A percentile compares a stretch with the other conserved stretches of the same genome.
Evolutionary conservation across 2,797 vertebrate genomes (phyloP).

Genomic region (Sebastes wilsoni): DNA sequence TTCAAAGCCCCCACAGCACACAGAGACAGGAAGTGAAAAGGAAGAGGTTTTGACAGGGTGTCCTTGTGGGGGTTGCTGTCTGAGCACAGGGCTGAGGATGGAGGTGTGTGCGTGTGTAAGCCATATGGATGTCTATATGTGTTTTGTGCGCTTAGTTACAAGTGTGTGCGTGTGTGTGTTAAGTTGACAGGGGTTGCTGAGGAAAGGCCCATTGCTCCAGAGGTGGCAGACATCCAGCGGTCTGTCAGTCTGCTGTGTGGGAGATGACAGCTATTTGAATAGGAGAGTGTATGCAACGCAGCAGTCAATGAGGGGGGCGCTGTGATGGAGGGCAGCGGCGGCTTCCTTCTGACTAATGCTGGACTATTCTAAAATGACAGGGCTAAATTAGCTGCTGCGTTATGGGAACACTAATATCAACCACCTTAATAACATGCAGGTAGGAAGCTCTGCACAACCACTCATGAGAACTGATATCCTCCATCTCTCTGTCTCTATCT

Average conservation of each 20-base stretch:
- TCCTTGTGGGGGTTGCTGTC: constrained; percentile 82
- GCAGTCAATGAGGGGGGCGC: constrained; percentile 67
- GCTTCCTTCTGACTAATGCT: constrained; percentile 76
- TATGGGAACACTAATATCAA: constrained; percentile 53
- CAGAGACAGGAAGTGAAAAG: constrained; percentile 80
- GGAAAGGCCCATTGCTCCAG: constrained; percentile 74
- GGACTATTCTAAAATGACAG: constrained; percentile 81
- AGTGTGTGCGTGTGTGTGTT: constrained; percentile 52
- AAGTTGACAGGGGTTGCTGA: constrained; percentile 74
- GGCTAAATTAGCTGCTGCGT: constrained; percentile 74
- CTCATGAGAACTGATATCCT: constrained; percentile 59
- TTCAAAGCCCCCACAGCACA: constrained; percentile 77
- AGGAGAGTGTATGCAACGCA: constrained; percentile 68
- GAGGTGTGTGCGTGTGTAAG: constrained; percentile 64
- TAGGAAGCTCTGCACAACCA: constrained; percentile 41
- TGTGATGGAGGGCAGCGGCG: constrained; percentile 64
- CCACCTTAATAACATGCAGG: constrained; percentile 54
- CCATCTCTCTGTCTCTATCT: constrained; percentile 5
- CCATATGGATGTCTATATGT: constrained; percentile 73
- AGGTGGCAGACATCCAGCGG: constrained; percentile 80
- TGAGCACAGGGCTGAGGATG: constrained; percentile 75
- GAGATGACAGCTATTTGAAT: constrained; percentile 82
- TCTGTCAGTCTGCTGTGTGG: constrained; percentile 78
- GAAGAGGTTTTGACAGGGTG: constrained; percentile 85
- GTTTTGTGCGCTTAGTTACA: constrained; percentile 49